Evolutionary conservation across 2,888 invertebrate species (phyloP).

Genomic region (Abrostola tripartita): DNA sequence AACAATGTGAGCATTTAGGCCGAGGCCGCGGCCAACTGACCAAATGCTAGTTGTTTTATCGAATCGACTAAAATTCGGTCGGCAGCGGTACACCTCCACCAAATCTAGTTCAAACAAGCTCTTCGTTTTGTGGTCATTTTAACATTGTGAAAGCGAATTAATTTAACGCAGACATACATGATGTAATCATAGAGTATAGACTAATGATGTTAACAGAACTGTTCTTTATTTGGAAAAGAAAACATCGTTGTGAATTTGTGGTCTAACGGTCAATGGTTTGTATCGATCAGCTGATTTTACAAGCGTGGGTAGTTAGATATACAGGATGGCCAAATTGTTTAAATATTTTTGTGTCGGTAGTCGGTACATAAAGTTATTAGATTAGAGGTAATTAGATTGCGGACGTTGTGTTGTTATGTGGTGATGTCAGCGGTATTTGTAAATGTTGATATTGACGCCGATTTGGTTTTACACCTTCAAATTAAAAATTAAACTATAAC

Average conservation of each 20-base stretch:
- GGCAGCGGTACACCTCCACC: not conserved
- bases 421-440: too few relatives aligned
- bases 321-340: not conserved
- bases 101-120: conserved; percentile 22
- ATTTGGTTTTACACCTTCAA: too few relatives aligned
- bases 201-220: conserved; percentile 24
- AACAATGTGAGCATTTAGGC: not conserved
- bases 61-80: not conserved
- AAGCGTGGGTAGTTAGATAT: conserved; percentile 17
- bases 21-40: conserved; percentile 1
- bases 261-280: conserved; percentile 4
- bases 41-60: not conserved
- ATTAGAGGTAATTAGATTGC: too few relatives aligned
- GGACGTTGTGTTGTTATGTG: too few relatives aligned
- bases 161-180: conserved; percentile 26
- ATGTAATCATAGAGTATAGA: conserved; percentile 37
- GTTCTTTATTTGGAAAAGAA: conserved; percentile 34
- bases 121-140: conserved; percentile 1
- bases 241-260: conserved; percentile 22
- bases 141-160: conserved; percentile 42
- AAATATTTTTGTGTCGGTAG: not conserved
- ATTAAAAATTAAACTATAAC: too few relatives aligned
- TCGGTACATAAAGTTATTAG: too few relatives aligned
- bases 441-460: too few relatives aligned
- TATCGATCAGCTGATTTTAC: conserved; percentile 33